Base-by-base conservation (phyloP, 2,113 vertebrate genomes). In the Eubucco bourcierii region DNA sequence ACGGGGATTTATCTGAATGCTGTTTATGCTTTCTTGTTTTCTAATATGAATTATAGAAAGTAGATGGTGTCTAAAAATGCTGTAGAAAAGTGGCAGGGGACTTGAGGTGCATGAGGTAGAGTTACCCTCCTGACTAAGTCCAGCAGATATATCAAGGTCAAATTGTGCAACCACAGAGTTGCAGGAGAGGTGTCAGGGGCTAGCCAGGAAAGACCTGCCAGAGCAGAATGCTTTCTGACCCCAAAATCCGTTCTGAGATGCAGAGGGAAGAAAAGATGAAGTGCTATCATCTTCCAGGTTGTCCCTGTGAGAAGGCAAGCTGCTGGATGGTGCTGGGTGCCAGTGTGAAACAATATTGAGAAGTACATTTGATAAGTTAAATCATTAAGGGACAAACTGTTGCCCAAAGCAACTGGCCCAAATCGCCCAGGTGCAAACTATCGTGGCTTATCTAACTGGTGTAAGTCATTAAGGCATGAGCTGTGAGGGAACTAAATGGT, bases 221-320 rank as follows among this genome's bases (percentile, higher is more conserved):
- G 53, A 67, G 28, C 9, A 55, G 41, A 60, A 12, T 34, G 17
- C 8, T 83, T 80, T 84, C 70, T 75, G 58, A 34, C 64, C 47
- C 58, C 76, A 37, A 33, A 37, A 16, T 65, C n/a, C 25, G 18
- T 55, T 70, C 34, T 60, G 27, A 13, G 34, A n/a, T 78, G 46
- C 89, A 16, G 34, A 76, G 19, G 41, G 29, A 67, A 59, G 75
- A 70, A 80, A 10, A 80, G 16, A 24, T 2, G 19, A 74, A 8
- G 8, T 61, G 46, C 23, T 0, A 0, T 31, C 33, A 46, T 24
- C 12, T 83, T 29, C 33, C 1, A 4, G 67, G 31, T 66, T 8
- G 2, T 58, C 7, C 4, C 39, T 61, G 12, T 25, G 41, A 31
- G 56, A 68, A 52, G 81, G 10, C 14, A 79, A 46, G 8, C 19